Base-by-base conservation (phyloP, 2,113 vertebrate species). In the Phalacrocorax carbo region DNA sequence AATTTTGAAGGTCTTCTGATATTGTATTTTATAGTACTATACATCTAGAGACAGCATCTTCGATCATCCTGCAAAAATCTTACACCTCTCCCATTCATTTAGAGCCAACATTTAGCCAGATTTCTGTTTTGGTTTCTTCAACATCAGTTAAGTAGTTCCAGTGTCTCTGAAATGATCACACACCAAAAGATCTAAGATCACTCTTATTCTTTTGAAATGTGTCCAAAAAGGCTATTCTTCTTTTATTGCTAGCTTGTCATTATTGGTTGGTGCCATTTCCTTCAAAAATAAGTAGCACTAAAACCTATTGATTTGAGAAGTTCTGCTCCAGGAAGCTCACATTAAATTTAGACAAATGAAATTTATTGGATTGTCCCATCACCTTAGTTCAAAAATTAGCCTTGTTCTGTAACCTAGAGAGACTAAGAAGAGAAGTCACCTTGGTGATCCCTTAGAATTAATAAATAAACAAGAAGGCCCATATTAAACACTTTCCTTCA, bases 221-320 rank as follows among this genome's bases (percentile, higher is more conserved):
- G 40, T 94, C 97, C 97, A 97, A 84, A 97, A 96, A 89, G 20
- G 30, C 91, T 93, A 73, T 93, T 95, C 51, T 11, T 80, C 13
- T 65, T 94, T 87, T 94, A 90, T 71, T 95, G 93, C 91, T 87
- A 80, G 17, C 75, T 95, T 88, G 71, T 52, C 78, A 29, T 93
- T 93, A 95, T 52, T 77, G 70, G 70, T 44, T 87, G 18, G 2
- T 95, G 62, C 71, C 52, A 91, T 73, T 95, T 93, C 86, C 89
- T 90, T 77, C 71, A 91, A 88, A 94, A 90, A 46, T 44, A 91
- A 93, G 82, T 51, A 72, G 57, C 83, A 44, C 68, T 96, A 93
- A 96, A 96, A 75, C 20, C 25, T 96, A 96, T 94, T 57, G 93
- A 96, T 97, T 88, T 64, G 34, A 82, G 32, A 88, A 64, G 38